Evolutionary conservation across 2,888 invertebrate genomes (phyloP), one percentile per base, ranked within the genome.

Genomic region (Polyommatus iphigenia): DNA sequence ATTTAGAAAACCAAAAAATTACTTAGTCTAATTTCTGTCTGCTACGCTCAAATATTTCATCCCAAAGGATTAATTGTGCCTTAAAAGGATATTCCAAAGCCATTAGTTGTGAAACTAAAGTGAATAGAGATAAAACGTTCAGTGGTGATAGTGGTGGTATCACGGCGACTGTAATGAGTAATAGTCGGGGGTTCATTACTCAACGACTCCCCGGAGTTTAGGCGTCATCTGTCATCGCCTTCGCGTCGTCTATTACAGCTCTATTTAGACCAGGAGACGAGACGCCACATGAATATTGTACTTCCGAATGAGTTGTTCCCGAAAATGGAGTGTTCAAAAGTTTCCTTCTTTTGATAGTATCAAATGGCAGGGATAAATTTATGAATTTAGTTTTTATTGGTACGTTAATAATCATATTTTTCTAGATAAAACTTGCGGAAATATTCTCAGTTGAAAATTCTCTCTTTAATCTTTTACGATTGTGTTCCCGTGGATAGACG

Each of bases 171-270:
- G 89, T 84, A 86, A 86, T 87, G 86, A 86, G 85, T 86, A 86
- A 87, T 86, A 84, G 84, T 79, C 82, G 82, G 84, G 80, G 84
- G 86, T 88, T 90, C 92, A 91, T 92, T 91, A 91, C 89, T 91
- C 91, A 90, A 83, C 84, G 83, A 82, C 90, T 86, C 88, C 89
- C 88, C 86, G 87, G 85, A 88, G 90, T 88, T 90, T 87, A 88
- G 86, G 85, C 86, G 88, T 90, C 89, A 89, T 90, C 90, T 90
- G 90, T 90, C 91, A 88, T 86, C 89, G 86, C 83, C 81, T 80
- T 81, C 80, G 80, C 81, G 78, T 78, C 82, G 79, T 81, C 82
- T 80, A 81, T 82, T 82, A 82, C 80, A 82, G 81, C 80, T 81
- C 80, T 81, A 80, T 81, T 80, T 77, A 41, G 67, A 80, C 80